Percentiles rank a stretch among this genome's conserved stretches.
Evolutionary conservation across 2,113 vertebrate genomes (phyloP).

Genomic region (Recurvirostra avosetta): DNA sequence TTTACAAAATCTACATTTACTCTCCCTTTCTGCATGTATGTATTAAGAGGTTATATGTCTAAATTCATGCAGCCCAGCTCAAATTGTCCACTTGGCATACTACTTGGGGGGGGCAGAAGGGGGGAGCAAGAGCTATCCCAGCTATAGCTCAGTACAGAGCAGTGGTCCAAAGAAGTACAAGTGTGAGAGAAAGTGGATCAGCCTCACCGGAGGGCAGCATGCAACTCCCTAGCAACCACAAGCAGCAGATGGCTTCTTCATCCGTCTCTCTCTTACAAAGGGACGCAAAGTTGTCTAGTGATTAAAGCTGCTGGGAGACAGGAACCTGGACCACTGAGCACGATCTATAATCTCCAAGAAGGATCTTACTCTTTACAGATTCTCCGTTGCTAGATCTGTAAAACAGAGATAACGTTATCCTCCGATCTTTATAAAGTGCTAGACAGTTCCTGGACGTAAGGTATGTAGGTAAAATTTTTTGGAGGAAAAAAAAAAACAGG

Average conservation of each 20-base stretch:
- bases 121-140: background rate
- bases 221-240: slow-evolving; percentile 11
- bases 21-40: background rate
- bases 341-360: background rate
- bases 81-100: background rate
- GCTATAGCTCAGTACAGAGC: background rate
- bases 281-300: background rate
- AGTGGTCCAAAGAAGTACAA: background rate
- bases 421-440: background rate
- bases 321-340: background rate
- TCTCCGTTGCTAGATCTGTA: background rate
- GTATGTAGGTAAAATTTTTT: background rate
- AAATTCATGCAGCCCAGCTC: background rate
- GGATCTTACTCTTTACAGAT: background rate
- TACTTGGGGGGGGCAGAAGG: background rate
- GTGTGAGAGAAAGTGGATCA: background rate
- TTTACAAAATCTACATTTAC: background rate
- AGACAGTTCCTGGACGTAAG: background rate
- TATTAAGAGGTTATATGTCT: background rate
- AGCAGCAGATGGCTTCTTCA: slow-evolving; percentile 34
- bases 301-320: background rate
- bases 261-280: background rate
- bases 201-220: background rate
- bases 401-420: background rate
- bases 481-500: background rate